Conservation (phyloP, 2,113 vertebrate species). For the Pseudorectes ferrugineus region DNA sequence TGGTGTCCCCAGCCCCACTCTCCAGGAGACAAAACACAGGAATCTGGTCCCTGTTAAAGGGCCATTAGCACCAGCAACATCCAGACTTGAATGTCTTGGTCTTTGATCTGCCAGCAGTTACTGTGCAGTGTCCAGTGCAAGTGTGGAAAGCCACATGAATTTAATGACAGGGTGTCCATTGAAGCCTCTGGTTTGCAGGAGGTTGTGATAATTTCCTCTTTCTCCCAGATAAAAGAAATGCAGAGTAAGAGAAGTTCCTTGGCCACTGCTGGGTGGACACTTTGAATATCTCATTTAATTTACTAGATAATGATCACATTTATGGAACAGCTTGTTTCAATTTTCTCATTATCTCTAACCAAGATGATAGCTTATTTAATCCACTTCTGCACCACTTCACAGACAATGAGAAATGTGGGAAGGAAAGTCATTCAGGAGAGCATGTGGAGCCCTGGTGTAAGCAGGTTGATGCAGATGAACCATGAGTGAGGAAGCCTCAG, state of each 20-base stretch:
- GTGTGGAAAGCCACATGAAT: not conserved
- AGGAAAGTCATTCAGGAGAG: not conserved
- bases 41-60: not conserved
- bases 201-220: not conserved
- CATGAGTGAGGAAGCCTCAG: not conserved
- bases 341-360: constrained; percentile 41
- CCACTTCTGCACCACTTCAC: constrained; percentile 23
- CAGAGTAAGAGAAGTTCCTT: not conserved
- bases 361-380: constrained; percentile 44
- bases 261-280: constrained; percentile 9
- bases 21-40: not conserved
- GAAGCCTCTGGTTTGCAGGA: not conserved
- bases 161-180: not conserved
- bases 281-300: constrained; percentile 55
- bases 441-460: fast-evolving
- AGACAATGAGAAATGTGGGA: constrained; percentile 11
- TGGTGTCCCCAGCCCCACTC: not conserved
- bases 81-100: not conserved
- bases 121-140: not conserved
- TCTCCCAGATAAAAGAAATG: constrained; percentile 8
- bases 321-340: constrained; percentile 50
- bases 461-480: not conserved
- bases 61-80: not conserved
- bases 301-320: constrained; percentile 46
- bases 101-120: not conserved